Base-by-base conservation (phyloP, 2,888 invertebrate genomes). In the Agrochola macilenta region DNA sequence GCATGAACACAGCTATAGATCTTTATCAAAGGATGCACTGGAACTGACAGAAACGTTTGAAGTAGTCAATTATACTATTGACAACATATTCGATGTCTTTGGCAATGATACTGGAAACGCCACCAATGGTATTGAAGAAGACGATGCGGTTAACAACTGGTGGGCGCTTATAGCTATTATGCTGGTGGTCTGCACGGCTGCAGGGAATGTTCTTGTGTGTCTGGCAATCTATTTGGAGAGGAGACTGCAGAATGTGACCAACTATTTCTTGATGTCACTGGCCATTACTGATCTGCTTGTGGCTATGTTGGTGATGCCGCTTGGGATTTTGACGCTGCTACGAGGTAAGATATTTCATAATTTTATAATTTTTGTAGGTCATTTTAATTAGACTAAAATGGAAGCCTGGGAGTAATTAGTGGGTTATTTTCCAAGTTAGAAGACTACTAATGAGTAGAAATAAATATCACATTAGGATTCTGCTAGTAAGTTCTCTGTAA, bases 271-370 rank as follows among this genome's bases (percentile, higher is more conserved):
- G 91, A 98, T 99, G 98, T 99, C 99, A 9, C 95, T 99, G 92
- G 99, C 99, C 74, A 98, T 99, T 87, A 99, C 99, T 23, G 99
- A 99, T 95, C 97, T 99, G 69, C 98, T 99, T 97, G 99, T 99
- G 3, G 99, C 99, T 64, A 97, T 99, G 43, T 97, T 99, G 88
- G 99, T 99, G 85, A 99, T 99, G 99, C 99, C 99, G 1, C 97
- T 99, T 83, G 99, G 99, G 71, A 98, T 98, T 89, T 95, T 98
- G 83, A 98, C 98, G 11, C 96, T 98, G 78, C 98, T 98, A 26
- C 97, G 97, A 97, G 98, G 98, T 98, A 94, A 98, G 98, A 90
- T 39, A 54, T 74, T 60, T 46, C 4, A 8, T 49, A 0, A 0
- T 69, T 26, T 39, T 35, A 14, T 46, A 14, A 17, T 0, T 23